Evolutionary conservation across 2,113 vertebrate species (phyloP), one percentile per base, ranked within the genome.

Genomic region (Dasyurus viverrinus): DNA sequence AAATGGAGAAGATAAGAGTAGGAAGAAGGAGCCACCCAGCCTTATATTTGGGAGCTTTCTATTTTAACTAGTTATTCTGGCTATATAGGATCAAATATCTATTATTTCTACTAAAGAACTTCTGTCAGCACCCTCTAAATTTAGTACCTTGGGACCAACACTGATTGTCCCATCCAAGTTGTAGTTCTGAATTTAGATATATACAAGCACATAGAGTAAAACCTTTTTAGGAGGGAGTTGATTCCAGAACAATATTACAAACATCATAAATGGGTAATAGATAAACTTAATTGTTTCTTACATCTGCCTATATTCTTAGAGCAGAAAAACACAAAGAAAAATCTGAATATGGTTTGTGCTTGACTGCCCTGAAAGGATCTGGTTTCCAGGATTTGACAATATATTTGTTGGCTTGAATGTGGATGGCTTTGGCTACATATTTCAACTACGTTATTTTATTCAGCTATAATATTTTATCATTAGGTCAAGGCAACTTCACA

Each of bases 351-450:
- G 55, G 84, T 42, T 96, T 93, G 89, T 90, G 36, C 92, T 95
- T 97, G 54, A 95, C 92, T 95, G 94, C 24, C 27, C 27, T 53
- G 0, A 93, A 84, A 91, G 25, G 93, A 89, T 93, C 95, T 96
- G 46, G 90, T 95, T 94, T 92, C 53, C 54, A 94, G 42, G 47
- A 97, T 94, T 94, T 54, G 93, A 42, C 26, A 96, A 50, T 55
- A 54, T 5, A 0, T 97, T 96, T 76, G 68, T 84, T 84, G 16
- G 6, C 42, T 84, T 42, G n/a, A 84, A 42, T 84, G n/a, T 42
- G 5, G 19, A 8, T 84, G 36, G 5, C n/a, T 42, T 84, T 19
- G 42, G 68, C 22, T 84, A 48, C 48, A 48, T 48, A 48, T 48
- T 48, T 48, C 48, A 48, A 6, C 48, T 48, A 48, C 7, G 7